Percentiles rank a stretch among this genome's conserved stretches.
Conservation (phyloP, 1,140 invertebrate species). For the Teleogryllus occipitalis region DNA sequence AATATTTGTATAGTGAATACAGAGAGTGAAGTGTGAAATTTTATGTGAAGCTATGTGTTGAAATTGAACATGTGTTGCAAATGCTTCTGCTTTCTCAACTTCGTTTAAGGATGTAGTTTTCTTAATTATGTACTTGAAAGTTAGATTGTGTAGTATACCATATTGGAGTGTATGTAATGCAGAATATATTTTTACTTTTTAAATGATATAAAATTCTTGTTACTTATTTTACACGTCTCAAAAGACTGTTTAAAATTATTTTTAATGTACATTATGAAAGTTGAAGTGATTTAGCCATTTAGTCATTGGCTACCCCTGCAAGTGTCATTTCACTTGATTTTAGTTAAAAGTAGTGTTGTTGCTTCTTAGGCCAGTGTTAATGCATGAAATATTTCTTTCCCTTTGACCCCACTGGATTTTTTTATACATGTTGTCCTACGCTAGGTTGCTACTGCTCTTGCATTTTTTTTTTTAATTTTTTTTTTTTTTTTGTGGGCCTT, state of each 20-base stretch:
- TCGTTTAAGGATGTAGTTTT: not conserved
- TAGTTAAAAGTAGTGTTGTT: not conserved
- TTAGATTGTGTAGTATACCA: not conserved
- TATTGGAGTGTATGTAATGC: not conserved
- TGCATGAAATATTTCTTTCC: not conserved
- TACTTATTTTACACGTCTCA: not conserved
- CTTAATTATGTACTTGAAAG: not conserved
- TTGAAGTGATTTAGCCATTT: not conserved
- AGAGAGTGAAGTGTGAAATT: not conserved
- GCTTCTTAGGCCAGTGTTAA: not conserved
- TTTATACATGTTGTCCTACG: no score
- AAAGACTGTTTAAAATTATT: not conserved
- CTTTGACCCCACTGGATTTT: not conserved
- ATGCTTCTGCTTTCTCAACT: not conserved
- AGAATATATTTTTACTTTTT: slow-evolving; percentile 6
- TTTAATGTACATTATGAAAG: not conserved
- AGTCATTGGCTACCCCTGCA: not conserved
- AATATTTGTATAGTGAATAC: not conserved
- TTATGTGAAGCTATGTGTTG: not conserved
- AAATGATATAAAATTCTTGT: not conserved
- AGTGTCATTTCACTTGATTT: not conserved
- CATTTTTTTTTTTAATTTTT: no score
- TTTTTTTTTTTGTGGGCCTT: no score
- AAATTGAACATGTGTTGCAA: not conserved
- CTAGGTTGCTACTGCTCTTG: no score